Evolutionary conservation across 92 coral and sea anemone genomes (phyloP).

Genomic region (Parazoanthus atlanticus): DNA sequence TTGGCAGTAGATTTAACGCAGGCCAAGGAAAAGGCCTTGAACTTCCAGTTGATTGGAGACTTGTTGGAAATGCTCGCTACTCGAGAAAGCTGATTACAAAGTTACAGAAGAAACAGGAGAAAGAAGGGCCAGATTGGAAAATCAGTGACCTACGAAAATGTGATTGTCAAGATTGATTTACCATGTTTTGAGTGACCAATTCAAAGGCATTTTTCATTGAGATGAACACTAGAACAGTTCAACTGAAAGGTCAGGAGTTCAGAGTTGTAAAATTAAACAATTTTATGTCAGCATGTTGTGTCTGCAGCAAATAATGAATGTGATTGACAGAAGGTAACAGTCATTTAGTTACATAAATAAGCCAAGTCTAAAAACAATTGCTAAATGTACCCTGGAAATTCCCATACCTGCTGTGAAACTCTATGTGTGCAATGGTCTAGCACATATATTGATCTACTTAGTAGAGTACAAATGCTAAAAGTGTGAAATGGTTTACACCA

Average conservation of each 20-base stretch:
- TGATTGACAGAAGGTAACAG: constrained; percentile 20
- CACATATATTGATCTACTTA: too few species aligned
- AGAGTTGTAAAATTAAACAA: not conserved
- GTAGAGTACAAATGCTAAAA: too few species aligned
- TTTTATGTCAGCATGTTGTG: not conserved
- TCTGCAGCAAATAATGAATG: constrained; percentile 43
- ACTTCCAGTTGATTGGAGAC: constrained; percentile 52
- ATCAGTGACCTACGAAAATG: too few species aligned
- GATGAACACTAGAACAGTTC: too few species aligned
- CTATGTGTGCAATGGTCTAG: too few species aligned
- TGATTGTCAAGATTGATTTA: too few species aligned
- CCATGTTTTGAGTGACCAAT: too few species aligned
- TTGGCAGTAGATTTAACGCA: constrained; percentile 54
- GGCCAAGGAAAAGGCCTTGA: constrained; percentile 55
- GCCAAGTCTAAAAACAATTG: constrained; percentile 2
- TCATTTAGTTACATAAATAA: not conserved
- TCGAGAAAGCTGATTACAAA: constrained; percentile 22
- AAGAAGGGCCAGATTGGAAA: too few species aligned
- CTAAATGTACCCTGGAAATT: too few species aligned
- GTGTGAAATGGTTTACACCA: too few species aligned
- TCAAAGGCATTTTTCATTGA: constrained; percentile 22
- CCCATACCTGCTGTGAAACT: too few species aligned
- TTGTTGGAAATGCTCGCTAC: constrained; percentile 36
- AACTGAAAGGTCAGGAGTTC: too few species aligned
- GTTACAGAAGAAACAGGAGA: not conserved